A percentile compares a stretch with the other conserved stretches of the same genome.
Conservation (phyloP, 2,113 vertebrate genomes). For the Pteruthius melanotis region DNA sequence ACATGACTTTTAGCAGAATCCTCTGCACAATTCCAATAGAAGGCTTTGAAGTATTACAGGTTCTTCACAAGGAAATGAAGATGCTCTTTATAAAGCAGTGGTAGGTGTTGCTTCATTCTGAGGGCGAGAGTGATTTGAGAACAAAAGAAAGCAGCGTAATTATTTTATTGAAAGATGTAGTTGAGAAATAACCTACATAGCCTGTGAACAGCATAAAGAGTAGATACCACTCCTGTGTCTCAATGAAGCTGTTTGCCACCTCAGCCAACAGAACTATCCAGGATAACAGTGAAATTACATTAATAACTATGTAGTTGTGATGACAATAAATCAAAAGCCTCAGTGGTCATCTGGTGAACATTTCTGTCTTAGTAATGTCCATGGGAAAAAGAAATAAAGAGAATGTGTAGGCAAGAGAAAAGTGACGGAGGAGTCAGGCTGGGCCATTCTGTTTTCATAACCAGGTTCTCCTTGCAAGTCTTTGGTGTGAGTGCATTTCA, state of each 20-base stretch:
- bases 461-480: background rate
- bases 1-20: background rate
- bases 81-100: background rate
- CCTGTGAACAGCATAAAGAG: background rate
- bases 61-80: background rate
- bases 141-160: background rate
- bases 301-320: background rate
- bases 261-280: background rate
- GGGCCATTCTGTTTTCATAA: background rate
- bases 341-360: background rate
- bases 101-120: background rate
- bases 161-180: background rate
- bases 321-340: background rate
- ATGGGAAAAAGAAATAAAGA: background rate
- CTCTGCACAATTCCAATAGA: background rate
- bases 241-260: background rate
- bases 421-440: background rate
- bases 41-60: background rate
- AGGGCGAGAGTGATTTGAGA: background rate
- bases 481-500: accelerated
- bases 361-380: background rate
- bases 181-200: background rate
- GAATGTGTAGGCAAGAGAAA: background rate
- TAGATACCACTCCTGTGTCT: background rate
- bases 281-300: background rate